phyloP scores from a whole-genome alignment of 35 echinoderm and acorn worm species.

The Holothuria glaberrima region DNA sequence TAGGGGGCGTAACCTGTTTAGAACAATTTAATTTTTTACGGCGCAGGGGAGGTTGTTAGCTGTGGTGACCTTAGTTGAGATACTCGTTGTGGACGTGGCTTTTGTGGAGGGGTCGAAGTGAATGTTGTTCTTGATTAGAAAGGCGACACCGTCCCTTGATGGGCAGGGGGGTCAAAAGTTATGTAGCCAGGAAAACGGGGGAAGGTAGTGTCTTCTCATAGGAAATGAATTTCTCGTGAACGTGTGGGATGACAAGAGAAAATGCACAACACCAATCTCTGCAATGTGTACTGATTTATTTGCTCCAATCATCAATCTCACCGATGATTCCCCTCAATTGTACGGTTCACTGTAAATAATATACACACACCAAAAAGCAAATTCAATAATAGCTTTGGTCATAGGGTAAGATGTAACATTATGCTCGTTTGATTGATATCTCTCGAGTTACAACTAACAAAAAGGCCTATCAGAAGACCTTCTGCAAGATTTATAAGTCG shows the following conservation, averaged over 20 bases:
- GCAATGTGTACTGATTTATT: not conserved
- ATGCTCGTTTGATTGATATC: not conserved
- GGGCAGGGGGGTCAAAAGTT: no score
- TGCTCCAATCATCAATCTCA: not conserved
- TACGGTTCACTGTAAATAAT: not conserved
- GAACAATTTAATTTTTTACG: no score
- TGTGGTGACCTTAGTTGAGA: no score
- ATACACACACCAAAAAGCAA: not conserved
- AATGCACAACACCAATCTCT: not conserved
- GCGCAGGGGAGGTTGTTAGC: no score
- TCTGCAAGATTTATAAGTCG: not conserved
- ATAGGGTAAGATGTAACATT: not conserved
- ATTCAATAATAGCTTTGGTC: slow-evolving; percentile 1
- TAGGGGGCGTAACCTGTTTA: no score
- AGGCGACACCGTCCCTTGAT: no score
- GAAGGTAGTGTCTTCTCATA: no score
- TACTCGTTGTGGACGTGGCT: no score
- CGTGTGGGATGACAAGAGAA: not conserved
- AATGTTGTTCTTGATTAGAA: no score
- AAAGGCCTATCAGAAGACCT: not conserved
- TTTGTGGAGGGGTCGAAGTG: no score
- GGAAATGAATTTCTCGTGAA: no score
- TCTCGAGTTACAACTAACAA: not conserved
- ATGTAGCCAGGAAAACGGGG: no score
- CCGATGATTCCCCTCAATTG: not conserved